phyloP scores from a whole-genome alignment of 2,888 invertebrate species.

The Ophion ventricosus region DNA sequence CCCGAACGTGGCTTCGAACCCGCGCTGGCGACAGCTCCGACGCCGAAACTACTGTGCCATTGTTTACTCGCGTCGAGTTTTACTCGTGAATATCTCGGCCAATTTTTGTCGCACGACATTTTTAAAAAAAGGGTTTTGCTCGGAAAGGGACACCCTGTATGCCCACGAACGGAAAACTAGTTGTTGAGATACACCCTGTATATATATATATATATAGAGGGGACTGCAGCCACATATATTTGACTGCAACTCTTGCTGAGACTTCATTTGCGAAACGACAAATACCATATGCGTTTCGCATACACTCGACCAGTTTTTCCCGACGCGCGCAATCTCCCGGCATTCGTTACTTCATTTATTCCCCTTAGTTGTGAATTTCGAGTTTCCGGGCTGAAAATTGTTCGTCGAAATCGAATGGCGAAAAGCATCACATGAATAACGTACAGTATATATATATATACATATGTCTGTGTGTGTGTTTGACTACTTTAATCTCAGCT shows the following conservation, averaged over 20 bases:
- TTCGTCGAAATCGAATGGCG: slow-evolving; percentile 53
- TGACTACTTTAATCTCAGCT: slow-evolving; percentile 36
- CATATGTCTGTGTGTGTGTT: slow-evolving; percentile 5
- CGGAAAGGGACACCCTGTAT: too few relatives aligned
- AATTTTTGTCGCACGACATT: too few relatives aligned
- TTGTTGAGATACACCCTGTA: too few relatives aligned
- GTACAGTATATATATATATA: background rate
- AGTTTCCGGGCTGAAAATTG: slow-evolving; percentile 41
- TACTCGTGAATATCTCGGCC: too few relatives aligned
- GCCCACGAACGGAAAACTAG: too few relatives aligned
- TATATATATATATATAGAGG: too few relatives aligned
- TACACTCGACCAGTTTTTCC: slow-evolving; percentile 29
- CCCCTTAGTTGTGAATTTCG: slow-evolving; percentile 41
- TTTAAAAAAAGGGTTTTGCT: too few relatives aligned
- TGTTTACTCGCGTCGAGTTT: too few relatives aligned
- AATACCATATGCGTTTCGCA: slow-evolving; percentile 40
- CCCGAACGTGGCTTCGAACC: too few relatives aligned
- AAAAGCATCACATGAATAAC: slow-evolving; percentile 9
- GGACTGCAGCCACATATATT: background rate
- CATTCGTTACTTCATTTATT: slow-evolving; percentile 62
- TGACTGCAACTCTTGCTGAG: slow-evolving; percentile 52
- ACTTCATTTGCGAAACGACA: slow-evolving; percentile 67
- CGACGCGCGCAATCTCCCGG: slow-evolving; percentile 18
- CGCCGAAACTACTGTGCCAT: too few relatives aligned
- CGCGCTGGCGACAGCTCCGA: too few relatives aligned